Percentiles rank a stretch among this genome's conserved stretches.
phyloP scores from a whole-genome alignment of 2,888 invertebrate species.

The Apodemia duryi region DNA sequence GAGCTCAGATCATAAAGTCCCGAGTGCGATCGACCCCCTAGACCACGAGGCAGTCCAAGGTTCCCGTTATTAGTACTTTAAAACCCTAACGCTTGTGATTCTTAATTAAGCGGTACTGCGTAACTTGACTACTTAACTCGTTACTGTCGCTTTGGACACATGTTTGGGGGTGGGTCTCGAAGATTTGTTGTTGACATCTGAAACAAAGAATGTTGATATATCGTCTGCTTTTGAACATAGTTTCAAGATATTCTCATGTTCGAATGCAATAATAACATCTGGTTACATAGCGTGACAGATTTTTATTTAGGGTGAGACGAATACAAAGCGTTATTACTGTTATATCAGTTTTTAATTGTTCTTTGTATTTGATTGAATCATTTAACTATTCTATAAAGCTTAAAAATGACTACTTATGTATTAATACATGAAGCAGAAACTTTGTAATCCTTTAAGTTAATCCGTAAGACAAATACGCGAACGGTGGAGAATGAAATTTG shows the following conservation, averaged over 20 bases:
- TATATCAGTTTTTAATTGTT: neutral
- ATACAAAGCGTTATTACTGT: neutral
- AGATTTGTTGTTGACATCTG: conserved; percentile 70
- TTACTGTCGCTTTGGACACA: conserved; percentile 65
- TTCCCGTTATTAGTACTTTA: neutral
- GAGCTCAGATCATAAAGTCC: no score
- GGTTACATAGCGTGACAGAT: conserved; percentile 8
- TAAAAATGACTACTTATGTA: no score
- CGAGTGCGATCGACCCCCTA: no score
- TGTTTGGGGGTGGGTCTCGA: conserved; percentile 52
- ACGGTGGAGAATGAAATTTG: no score
- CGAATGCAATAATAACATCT: neutral
- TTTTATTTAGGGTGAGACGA: conserved; percentile 11
- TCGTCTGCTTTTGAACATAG: conserved; percentile 38
- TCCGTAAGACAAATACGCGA: no score
- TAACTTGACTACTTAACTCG: conserved; percentile 56
- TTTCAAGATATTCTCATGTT: conserved; percentile 17
- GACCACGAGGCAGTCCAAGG: no score
- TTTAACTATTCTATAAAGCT: no score
- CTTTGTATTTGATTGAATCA: neutral
- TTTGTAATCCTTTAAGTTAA: no score
- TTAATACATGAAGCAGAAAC: no score
- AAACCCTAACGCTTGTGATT: neutral
- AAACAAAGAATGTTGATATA: conserved; percentile 56
- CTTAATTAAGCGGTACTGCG: conserved; percentile 40